A percentile compares a stretch with the other conserved stretches of the same genome.
phyloP scores from a whole-genome alignment of 2,797 vertebrate species.

The Caiman crocodilus region DNA sequence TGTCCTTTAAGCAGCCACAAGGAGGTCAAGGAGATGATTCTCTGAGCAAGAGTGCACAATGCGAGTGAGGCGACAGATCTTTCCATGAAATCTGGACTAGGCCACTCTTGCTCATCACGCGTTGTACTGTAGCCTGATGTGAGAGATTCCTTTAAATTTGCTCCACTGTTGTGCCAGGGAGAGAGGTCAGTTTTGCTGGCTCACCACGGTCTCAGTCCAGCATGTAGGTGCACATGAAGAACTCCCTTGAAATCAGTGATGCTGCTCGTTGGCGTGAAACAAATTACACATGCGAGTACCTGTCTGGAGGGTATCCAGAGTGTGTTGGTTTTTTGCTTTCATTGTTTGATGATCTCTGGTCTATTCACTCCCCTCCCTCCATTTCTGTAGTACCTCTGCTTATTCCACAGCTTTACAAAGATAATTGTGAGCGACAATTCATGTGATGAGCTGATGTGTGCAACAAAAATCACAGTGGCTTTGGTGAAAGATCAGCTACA shows the following conservation, averaged over 20 bases:
- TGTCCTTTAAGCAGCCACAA: no score
- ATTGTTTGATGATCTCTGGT: no score
- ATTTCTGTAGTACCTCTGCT: neutral
- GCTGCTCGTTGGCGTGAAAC: neutral
- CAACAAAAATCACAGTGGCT: neutral
- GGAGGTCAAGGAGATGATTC: neutral
- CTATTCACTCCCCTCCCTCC: neutral
- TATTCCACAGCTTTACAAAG: neutral
- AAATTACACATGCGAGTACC: neutral
- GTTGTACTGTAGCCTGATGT: neutral
- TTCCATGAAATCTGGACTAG: neutral
- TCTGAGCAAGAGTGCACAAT: neutral
- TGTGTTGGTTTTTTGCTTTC: neutral
- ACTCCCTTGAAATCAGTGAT: neutral
- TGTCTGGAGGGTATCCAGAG: neutral
- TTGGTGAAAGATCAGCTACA: neutral
- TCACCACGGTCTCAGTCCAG: neutral
- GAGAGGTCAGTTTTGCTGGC: neutral
- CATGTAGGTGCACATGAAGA: no score
- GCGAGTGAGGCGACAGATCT: neutral
- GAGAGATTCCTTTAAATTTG: neutral
- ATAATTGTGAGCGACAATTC: neutral
- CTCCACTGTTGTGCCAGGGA: neutral
- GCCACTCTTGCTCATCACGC: neutral
- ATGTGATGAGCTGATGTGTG: neutral